Base-by-base conservation (phyloP, 2,797 vertebrate species). In the Urocyon cinereoargenteus region DNA sequence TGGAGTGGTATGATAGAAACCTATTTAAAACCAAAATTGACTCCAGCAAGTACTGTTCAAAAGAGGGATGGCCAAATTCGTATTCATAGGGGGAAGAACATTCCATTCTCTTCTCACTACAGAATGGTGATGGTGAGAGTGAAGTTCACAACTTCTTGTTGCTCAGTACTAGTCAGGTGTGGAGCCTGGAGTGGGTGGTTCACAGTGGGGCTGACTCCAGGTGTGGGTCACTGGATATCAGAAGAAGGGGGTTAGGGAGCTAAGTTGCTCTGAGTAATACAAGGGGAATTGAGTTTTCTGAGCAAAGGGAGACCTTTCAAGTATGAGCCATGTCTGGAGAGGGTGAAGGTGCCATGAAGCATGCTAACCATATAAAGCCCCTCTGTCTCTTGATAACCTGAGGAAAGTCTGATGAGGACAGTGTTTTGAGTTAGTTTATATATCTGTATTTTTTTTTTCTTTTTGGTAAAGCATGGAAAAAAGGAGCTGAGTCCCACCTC, bases 401-500 rank as follows among this genome's bases (percentile, higher is more conserved):
- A 72, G 87, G 45, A 59, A 86, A 53, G n/a, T 93, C 68, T 73
- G 19, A n/a, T 72, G 70, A 82, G n/a, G 15, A n/a, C 55, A 72
- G 1, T 70, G 45, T 70, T 90, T 90, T 59, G 53, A 66, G 18
- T 55, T 40, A 75, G 24, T 70, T 49, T 82, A 10, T 93, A 3
- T 87, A n/a, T 64, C 3, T 59, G 16, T 83, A 40, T 64, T 73
- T 92, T 75, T 62, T 83, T 45, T 45, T 36, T 57, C 21, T 86
- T 90, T 93, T 93, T 75, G 36, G 24, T 91, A 75, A 89, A 91
- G 57, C 40, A 92, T 75, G 34, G 49, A 49, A 64, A 81, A 90
- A 72, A 6, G 79, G 21, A 86, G 9, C 62, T 22, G 51, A 94
- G 24, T 66, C 21, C 51, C 64, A 51, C 21, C 45, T 90, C 82